A percentile compares a stretch with the other conserved stretches of the same genome.
These are phyloP conservation scores for Melanotaenia nigrans DNA, from an alignment of 2,797 vertebrate species.

Conservation along the genomic window DNA sequence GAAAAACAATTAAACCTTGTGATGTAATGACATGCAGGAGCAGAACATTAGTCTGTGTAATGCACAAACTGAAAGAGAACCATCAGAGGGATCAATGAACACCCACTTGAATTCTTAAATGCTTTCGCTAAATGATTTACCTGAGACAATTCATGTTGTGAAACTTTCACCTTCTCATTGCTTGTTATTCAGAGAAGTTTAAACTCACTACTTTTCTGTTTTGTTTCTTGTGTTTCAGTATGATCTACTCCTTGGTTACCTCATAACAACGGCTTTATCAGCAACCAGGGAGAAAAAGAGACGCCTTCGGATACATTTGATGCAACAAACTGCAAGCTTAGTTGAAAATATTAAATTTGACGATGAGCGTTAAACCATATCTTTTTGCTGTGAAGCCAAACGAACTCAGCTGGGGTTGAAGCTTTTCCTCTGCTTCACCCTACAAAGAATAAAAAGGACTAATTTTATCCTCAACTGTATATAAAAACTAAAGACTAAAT, in stretches of 20 bases:
- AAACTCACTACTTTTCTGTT: conserved; percentile 33
- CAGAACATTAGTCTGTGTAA: neutral
- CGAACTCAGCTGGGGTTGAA: conserved; percentile 20
- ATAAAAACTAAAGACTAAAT: conserved; percentile 58
- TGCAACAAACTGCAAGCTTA: conserved; percentile 33
- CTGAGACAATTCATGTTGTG: conserved; percentile 11
- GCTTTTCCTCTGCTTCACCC: conserved; percentile 38
- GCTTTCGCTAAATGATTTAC: conserved; percentile 7
- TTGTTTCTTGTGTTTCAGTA: conserved; percentile 86
- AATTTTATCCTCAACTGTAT: conserved; percentile 49
- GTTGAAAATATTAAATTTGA: conserved; percentile 34
- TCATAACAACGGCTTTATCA: conserved; percentile 85
- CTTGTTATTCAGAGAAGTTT: conserved; percentile 20
- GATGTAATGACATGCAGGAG: neutral
- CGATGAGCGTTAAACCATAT: conserved; percentile 25
- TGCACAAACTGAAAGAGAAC: neutral
- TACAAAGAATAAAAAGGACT: conserved; percentile 24
- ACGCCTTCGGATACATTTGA: conserved; percentile 32
- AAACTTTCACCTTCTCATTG: conserved; percentile 10
- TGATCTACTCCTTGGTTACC: conserved; percentile 97
- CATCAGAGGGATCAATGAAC: conserved; percentile 13
- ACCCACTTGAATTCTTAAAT: neutral
- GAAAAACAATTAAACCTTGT: no score
- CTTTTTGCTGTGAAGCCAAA: conserved; percentile 45
- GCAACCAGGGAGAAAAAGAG: conserved; percentile 38